Conservation (phyloP, 2,888 invertebrate species). For the Dinocampus coccinellae region DNA sequence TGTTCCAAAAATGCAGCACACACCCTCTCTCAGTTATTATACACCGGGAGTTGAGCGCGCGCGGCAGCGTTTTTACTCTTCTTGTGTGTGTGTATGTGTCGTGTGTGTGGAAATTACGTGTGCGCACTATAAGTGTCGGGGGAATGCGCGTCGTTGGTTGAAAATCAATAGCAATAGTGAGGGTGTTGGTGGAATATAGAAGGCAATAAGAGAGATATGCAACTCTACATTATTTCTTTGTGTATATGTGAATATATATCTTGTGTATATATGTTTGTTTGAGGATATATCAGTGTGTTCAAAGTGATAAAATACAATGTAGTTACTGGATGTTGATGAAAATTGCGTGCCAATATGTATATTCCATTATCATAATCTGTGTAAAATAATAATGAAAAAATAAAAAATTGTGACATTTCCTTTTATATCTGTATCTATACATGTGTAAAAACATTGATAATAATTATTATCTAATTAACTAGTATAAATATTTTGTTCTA, state of each 20-base stretch:
- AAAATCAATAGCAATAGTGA: slow-evolving; percentile 63
- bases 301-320: not conserved
- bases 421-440: not conserved
- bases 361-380: not conserved
- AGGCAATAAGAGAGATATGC: slow-evolving; percentile 24
- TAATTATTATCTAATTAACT: not conserved
- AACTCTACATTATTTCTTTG: slow-evolving; percentile 9
- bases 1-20: slow-evolving; percentile 49
- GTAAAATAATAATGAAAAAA: not conserved
- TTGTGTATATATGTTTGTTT: no score
- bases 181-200: slow-evolving; percentile 38
- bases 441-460: not conserved
- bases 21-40: slow-evolving; percentile 50
- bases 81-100: no score
- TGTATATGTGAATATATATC: not conserved
- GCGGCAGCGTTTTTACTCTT: slow-evolving; percentile 37
- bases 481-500: not conserved
- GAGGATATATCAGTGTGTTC: not conserved
- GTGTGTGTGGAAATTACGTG: slow-evolving; percentile 53
- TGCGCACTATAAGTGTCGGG: slow-evolving; percentile 53
- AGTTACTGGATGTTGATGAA: not conserved
- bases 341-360: not conserved
- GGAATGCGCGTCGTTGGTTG: slow-evolving; percentile 46
- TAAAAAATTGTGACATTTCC: not conserved
- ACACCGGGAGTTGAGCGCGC: slow-evolving; percentile 4